Evolutionary conservation across 2,888 invertebrate genomes (phyloP), one percentile per base, ranked within the genome.

Genomic region (Cephus runcator): DNA sequence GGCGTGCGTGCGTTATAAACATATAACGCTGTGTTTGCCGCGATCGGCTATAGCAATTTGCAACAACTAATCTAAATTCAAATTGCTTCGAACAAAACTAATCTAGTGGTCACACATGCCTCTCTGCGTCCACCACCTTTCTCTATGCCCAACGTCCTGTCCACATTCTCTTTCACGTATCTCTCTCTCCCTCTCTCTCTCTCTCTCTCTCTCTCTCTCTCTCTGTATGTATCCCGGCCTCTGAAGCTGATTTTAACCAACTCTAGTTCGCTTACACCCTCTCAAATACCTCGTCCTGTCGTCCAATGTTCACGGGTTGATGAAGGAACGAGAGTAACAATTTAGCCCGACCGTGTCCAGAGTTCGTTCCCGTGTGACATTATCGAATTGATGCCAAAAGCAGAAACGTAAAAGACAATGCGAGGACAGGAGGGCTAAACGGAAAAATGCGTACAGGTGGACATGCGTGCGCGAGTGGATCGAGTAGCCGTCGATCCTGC

Each of bases 41-140:
- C 85, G 85, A 88, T 88, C 85, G 86, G 85, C 84, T 82, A 83
- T 83, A 85, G 85, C 89, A 88, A 90, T 90, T 88, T 89, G 89
- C 88, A 87, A 88, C 90, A 90, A 89, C 90, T 91, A 91, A 91
- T 91, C 89, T 91, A 91, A 90, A 91, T 91, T 91, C 91, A 91
- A 91, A 91, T 90, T 88, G 88, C 87, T 85, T 87, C 88, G 87
- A 88, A 90, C 91, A 90, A 91, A 90, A 90, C 90, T 91, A 90
- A 91, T 90, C 89, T 88, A 84, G 87, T 84, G 87, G 87, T 87
- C 85, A 85, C 86, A 83, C 82, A 79, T 79, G 81, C 79, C 83
- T 81, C 82, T 81, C 83, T 79, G 69, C 79, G 75, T 79, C 77
- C 71, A 71, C 73, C 76, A 75, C 80, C 73, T 79, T 80, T 78